Base-by-base conservation (phyloP, 2,888 invertebrate species). In the Lasioglossum morio region DNA sequence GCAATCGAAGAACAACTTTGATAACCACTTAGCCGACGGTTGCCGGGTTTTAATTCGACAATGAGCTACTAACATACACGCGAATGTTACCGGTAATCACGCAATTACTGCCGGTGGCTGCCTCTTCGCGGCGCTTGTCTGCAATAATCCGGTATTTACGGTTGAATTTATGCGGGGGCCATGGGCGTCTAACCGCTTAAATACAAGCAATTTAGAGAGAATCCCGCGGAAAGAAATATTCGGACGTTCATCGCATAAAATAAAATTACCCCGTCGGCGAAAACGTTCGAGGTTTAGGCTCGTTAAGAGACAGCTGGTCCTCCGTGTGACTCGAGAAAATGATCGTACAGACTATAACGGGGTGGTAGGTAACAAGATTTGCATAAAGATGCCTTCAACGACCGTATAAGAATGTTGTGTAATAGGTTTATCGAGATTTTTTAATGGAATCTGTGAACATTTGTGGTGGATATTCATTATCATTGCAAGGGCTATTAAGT, bases 11-110 rank as follows among this genome's bases (percentile, higher is more conserved):
- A 60, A 69, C 60, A 70, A 74, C 48, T 16, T 40, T 37, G 37
- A 74, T 82, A 84, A 60, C 69, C 57, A 43, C 57, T 70, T 48
- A 46, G 53, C 37, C 27, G 16, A 34, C 57, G 23, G 40, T 60
- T 70, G 60, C 73, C 48, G 37, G 30, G 57, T 63, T 75, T 69
- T 75, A 75, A 78, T 40, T 70, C 78, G 84, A 60, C 84, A 72
- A 84, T 46, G 78, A 66, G 84, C 83, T 30, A 84, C 74, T 75
- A 78, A 78, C 78, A 75, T 75, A 72, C 74, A 66, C 63, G 84
- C 84, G 53, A 75, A 83, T 78, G 84, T 84, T 84, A 84, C 83
- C 84, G 84, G 84, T 78, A 83, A 84, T 84, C 78, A n/a, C 84
- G 78, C 84, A 83, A 84, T 84, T 84, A 84, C 75, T 37, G 75